A percentile compares a stretch with the other conserved stretches of the same genome.
phyloP scores from a whole-genome alignment of 1,140 invertebrate species.

The Drosophila nebulosa region DNA sequence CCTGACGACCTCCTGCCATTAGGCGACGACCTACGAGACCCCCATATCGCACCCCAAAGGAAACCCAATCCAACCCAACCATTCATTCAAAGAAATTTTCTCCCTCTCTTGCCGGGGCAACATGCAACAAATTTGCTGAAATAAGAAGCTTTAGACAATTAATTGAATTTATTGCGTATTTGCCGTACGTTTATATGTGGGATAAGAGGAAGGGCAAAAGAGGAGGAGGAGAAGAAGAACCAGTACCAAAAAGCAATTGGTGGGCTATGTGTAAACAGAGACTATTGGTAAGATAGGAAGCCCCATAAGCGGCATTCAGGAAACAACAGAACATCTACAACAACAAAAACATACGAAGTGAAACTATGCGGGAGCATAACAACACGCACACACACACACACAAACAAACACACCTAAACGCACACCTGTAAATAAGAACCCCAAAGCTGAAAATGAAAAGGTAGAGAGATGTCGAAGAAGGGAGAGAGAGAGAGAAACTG shows the following conservation, averaged over 20 bases:
- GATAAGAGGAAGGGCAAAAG: not conserved
- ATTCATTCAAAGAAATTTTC: not conserved
- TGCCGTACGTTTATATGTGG: slow-evolving; percentile 29
- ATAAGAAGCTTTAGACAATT: slow-evolving; percentile 57
- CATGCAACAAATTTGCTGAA: slow-evolving; percentile 45
- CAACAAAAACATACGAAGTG: slow-evolving; percentile 15
- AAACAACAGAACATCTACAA: slow-evolving; percentile 12
- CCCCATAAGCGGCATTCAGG: slow-evolving; percentile 29
- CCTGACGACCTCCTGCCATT: not conserved
- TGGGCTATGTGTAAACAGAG: slow-evolving; percentile 19
- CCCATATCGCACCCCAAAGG: not conserved
- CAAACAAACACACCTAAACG: slow-evolving; percentile 5
- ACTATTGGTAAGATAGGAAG: slow-evolving; percentile 21
- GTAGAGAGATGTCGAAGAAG: not conserved
- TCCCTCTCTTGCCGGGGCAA: not conserved
- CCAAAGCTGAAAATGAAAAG: slow-evolving; percentile 13
- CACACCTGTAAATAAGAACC: slow-evolving; percentile 23
- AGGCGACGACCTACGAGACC: not conserved
- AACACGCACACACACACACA: slow-evolving; percentile 11
- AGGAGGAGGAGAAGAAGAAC: not conserved
- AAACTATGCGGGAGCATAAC: slow-evolving; percentile 28
- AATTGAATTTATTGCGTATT: slow-evolving; percentile 61
- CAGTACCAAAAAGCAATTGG: not conserved
- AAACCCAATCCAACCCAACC: not conserved
- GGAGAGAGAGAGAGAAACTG: no score